These are phyloP conservation scores for Chrysogorgia sp. DNA, from an alignment of 92 coral and sea anemone genomes.

Conservation along the genomic window DNA sequence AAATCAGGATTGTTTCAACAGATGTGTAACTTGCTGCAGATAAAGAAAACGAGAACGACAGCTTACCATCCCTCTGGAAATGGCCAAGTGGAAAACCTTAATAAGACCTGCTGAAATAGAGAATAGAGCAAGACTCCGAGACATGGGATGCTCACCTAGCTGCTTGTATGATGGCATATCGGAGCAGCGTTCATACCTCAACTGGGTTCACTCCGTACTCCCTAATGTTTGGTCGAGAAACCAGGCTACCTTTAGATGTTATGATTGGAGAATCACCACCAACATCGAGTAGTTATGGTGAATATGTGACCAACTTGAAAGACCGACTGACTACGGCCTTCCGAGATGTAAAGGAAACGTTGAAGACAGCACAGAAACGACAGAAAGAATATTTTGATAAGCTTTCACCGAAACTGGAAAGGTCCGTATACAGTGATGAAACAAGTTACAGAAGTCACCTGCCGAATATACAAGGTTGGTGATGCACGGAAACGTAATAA, in stretches of 20 bases:
- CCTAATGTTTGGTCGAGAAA: constrained; percentile 55
- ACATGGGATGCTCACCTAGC: constrained; percentile 37
- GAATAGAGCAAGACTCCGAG: not conserved
- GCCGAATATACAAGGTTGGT: constrained; percentile 23
- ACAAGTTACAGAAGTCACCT: constrained; percentile 36
- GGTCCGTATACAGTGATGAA: constrained; percentile 12
- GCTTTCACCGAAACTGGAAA: constrained; percentile 32
- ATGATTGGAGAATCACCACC: constrained; percentile 39
- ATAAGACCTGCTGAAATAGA: not conserved
- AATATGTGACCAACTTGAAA: not conserved
- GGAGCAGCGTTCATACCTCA: constrained; percentile 50
- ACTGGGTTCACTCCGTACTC: constrained; percentile 52
- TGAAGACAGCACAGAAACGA: not conserved
- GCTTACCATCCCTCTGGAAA: constrained; percentile 54
- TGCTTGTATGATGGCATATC: constrained; percentile 55
- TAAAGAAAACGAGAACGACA: constrained; percentile 50
- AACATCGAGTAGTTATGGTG: constrained; percentile 14
- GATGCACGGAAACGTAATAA: not conserved
- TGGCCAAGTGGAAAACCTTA: constrained; percentile 46
- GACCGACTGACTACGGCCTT: constrained; percentile 6
- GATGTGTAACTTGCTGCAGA: constrained; percentile 52
- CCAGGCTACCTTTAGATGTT: constrained; percentile 44
- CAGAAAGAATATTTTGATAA: constrained; percentile 10
- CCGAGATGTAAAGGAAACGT: not conserved
- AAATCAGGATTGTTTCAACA: constrained; percentile 48